phyloP scores from a whole-genome alignment of 1,140 invertebrate genomes.

The Trinorchestia longiramus region DNA sequence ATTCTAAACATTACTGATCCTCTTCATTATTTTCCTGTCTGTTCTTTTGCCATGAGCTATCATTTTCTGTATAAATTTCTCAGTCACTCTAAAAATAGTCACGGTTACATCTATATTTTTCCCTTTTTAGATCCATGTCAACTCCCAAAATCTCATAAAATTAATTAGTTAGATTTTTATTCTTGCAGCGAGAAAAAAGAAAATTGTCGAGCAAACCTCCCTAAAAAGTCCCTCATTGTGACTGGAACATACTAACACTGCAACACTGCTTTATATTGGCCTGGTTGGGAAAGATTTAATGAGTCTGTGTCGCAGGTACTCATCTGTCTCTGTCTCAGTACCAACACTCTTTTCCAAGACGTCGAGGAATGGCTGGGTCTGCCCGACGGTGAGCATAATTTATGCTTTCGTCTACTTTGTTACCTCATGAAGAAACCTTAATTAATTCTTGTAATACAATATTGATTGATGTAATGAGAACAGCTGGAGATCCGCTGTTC shows the following conservation, averaged over 20 bases:
- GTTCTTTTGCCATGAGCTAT: too few species aligned
- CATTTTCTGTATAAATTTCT: too few species aligned
- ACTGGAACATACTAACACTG: background rate
- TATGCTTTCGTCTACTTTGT: background rate
- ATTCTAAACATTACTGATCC: too few species aligned
- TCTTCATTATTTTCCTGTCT: too few species aligned
- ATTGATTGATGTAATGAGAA: background rate
- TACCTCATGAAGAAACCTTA: background rate
- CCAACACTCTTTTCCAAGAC: constrained; percentile 54
- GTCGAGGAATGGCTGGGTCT: constrained; percentile 44
- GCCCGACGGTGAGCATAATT: constrained; percentile 15
- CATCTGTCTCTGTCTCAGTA: constrained; percentile 50
- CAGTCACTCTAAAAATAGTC: too few species aligned
- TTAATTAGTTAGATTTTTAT: background rate
- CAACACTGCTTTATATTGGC: background rate
- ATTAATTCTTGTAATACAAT: background rate
- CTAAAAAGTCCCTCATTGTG: background rate
- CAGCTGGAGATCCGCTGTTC: background rate
- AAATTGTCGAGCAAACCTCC: background rate
- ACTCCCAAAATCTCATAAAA: background rate
- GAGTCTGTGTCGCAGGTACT: constrained; percentile 38
- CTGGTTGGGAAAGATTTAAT: background rate
- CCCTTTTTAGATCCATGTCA: background rate
- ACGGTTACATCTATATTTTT: too few species aligned
- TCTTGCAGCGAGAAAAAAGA: background rate